Base-by-base conservation (phyloP, 1,140 invertebrate species). In the Meteorus sp. region DNA sequence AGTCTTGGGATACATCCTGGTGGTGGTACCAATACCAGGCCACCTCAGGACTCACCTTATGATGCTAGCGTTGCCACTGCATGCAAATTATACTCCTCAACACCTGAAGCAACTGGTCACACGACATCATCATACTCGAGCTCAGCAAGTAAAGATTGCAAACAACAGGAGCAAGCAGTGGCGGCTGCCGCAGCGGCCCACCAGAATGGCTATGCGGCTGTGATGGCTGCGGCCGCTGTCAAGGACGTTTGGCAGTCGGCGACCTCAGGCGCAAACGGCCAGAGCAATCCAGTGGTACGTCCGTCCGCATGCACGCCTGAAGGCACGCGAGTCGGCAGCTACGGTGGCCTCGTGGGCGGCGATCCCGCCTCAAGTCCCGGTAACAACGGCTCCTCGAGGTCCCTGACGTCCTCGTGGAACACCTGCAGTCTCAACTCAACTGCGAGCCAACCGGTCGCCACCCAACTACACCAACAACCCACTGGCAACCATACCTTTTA, bases 401-500 rank as follows among this genome's bases (percentile, higher is more conserved):
- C 86, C 63, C 79, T 86, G 58, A 81, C 84, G 22, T 83, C 85
- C 48, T 89, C 88, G 80, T 91, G 90, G 83, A 91, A 91, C 81
- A 89, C 89, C 74, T 93, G 91, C 81, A 86, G 86, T 60, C 81
- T 91, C 66, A 89, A 87, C 75, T 85, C 89, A 50, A 85, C 89
- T 60, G 85, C 89, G 41, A 83, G 85, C 64, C 89, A 90, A 77
- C 86, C 89, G 68, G 87, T 88, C 58, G 88, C 88, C 48, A 88
- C 90, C 39, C 92, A 92, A 78, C 87, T 92, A 65, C 90, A 92
- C 75, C 90, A 93, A 80, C 91, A 93, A 82, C 86, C 89, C 79
- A 86, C 86, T 75, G 77, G 80, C 71, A 94, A 91, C 80, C 93
- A 95, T 85, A 95, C 93, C 72, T 95, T 96, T 84, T 96, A 96